Conservation (phyloP, 1,140 invertebrate genomes). For the Danaus plexippus region DNA sequence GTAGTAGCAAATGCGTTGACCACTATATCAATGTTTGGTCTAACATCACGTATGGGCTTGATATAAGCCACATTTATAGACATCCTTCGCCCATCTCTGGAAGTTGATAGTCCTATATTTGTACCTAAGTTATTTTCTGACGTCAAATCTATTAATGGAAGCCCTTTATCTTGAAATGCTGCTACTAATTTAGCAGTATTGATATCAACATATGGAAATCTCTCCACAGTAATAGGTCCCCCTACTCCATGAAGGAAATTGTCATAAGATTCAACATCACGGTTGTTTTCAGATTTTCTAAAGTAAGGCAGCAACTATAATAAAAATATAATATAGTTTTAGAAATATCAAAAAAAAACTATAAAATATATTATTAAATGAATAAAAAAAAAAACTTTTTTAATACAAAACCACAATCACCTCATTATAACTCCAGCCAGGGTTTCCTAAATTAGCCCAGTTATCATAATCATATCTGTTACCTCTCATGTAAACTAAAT, state of each 20-base stretch:
- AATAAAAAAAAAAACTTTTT: too few relatives aligned
- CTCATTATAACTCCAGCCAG: constrained; percentile 86
- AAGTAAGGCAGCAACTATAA: constrained; percentile 83
- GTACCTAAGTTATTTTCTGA: constrained; percentile 73
- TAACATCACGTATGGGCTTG: constrained; percentile 76
- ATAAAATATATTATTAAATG: too few relatives aligned
- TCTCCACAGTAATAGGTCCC: constrained; percentile 76
- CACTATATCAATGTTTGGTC: constrained; percentile 80
- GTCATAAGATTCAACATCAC: constrained; percentile 66
- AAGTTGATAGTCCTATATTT: constrained; percentile 74
- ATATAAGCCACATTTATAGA: constrained; percentile 84
- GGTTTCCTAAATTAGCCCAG: constrained; percentile 77
- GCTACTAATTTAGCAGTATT: constrained; percentile 72
- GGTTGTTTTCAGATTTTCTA: constrained; percentile 82
- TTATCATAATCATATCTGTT: constrained; percentile 82
- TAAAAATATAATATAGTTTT: constrained; percentile 24
- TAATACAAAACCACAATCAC: constrained; percentile 52
- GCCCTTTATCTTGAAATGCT: constrained; percentile 75
- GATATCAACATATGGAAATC: constrained; percentile 74
- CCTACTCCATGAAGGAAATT: constrained; percentile 71
- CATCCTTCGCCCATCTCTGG: constrained; percentile 75
- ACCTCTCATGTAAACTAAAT: constrained; percentile 86
- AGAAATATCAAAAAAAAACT: too few relatives aligned
- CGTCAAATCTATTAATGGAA: constrained; percentile 72
- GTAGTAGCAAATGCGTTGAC: constrained; percentile 80